Conservation (phyloP, 2,888 invertebrate species). For the Athetis lepigone region DNA sequence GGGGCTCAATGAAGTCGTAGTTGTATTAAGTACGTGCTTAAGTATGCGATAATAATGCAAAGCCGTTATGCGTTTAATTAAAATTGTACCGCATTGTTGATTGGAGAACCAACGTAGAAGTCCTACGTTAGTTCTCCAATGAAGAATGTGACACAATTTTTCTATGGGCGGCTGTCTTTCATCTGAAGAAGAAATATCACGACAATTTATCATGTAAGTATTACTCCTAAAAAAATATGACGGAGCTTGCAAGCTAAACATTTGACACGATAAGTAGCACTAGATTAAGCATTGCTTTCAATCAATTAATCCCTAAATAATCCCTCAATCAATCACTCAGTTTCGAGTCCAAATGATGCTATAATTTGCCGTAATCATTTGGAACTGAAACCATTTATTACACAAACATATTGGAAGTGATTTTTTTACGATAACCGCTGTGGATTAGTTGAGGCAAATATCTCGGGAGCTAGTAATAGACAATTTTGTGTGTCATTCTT, state of each 20-base stretch:
- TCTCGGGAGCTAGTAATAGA: not conserved
- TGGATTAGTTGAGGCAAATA: not conserved
- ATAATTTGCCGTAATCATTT: conserved; percentile 32
- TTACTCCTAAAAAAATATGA: too few species aligned
- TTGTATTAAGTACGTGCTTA: conserved; percentile 44
- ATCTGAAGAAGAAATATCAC: not conserved
- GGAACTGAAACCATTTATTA: conserved; percentile 25
- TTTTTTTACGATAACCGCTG: conserved; percentile 3
- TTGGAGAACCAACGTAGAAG: not conserved
- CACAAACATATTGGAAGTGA: conserved; percentile 5
- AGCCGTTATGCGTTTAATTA: conserved; percentile 48
- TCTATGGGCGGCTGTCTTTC: not conserved
- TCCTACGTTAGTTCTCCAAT: too few species aligned
- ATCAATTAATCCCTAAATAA: conserved; percentile 54
- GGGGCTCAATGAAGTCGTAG: conserved; percentile 61
- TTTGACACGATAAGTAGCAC: conserved; percentile 16
- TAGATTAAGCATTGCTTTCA: conserved; percentile 46
- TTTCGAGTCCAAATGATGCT: conserved; percentile 6
- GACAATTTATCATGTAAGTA: too few species aligned
- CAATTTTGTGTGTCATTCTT: not conserved
- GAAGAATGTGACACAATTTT: too few species aligned
- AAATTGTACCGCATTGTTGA: conserved; percentile 37
- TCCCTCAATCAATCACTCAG: conserved; percentile 36
- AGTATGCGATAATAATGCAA: conserved; percentile 50
- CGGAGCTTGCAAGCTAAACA: not conserved